Conservation (phyloP, 2,888 invertebrate species). For the Andrena camellia region DNA sequence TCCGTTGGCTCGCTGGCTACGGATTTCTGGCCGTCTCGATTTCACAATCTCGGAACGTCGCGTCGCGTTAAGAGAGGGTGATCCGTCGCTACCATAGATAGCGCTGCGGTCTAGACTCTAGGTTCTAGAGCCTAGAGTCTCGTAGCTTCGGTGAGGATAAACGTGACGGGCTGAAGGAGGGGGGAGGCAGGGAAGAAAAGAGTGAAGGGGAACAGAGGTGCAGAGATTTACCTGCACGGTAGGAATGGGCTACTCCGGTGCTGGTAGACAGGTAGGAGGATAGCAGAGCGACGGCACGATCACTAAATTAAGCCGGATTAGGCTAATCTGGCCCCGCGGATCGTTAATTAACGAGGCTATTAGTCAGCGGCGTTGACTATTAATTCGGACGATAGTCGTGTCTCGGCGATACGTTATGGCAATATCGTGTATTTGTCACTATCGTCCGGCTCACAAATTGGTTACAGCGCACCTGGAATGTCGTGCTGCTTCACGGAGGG, state of each 20-base stretch:
- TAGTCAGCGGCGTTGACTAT: constrained; percentile 80
- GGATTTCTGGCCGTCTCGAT: constrained; percentile 52
- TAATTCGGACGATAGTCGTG: constrained; percentile 80
- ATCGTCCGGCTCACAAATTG: constrained; percentile 81
- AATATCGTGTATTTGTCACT: constrained; percentile 83
- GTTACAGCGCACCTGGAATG: constrained; percentile 80
- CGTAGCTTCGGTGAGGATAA: constrained; percentile 1
- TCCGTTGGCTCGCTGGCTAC: constrained; percentile 31
- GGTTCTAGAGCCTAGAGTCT: neutral
- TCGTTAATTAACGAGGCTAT: constrained; percentile 82
- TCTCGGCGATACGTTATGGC: constrained; percentile 79
- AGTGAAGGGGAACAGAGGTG: constrained; percentile 6
- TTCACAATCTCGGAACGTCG: constrained; percentile 61
- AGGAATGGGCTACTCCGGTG: constrained; percentile 47
- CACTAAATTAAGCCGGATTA: constrained; percentile 82
- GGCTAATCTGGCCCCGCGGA: constrained; percentile 79
- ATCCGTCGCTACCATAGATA: constrained; percentile 53
- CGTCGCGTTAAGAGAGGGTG: constrained; percentile 59
- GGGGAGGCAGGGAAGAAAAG: neutral
- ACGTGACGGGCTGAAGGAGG: neutral
- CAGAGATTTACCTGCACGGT: constrained; percentile 64
- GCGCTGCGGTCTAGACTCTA: constrained; percentile 47
- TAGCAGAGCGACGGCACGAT: constrained; percentile 72
- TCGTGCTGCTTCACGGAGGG: constrained; percentile 66
- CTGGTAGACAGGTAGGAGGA: constrained; percentile 71